Conservation (phyloP, 2,113 vertebrate species). For the Ovis aries region ARS-UI_Ramb_v3.0 NC_056068.1:31526001-31526500, state of each 20-base stretch:
- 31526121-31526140: not conserved
- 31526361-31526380: not conserved
- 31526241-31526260: not conserved
- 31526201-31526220: not conserved
- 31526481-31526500: not conserved
- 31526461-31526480: not conserved
- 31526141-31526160: not conserved
- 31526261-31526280: too few species aligned
- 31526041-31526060: not conserved
- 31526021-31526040: not conserved
- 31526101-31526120: not conserved
- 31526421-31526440: not conserved
- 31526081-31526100: not conserved
- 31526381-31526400: not conserved
- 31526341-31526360: not conserved
- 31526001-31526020: not conserved
- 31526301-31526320: not conserved
- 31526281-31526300: not conserved
- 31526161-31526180: not conserved
- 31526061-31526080: too few species aligned
- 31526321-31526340: not conserved
- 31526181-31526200: not conserved
- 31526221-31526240: not conserved
- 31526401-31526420: not conserved
- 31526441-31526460: fast-evolving